A percentile compares a stretch with the other conserved stretches of the same genome.
Conservation (phyloP, 2,113 vertebrate species). For the pig (Sus scrofa) region DNA sequence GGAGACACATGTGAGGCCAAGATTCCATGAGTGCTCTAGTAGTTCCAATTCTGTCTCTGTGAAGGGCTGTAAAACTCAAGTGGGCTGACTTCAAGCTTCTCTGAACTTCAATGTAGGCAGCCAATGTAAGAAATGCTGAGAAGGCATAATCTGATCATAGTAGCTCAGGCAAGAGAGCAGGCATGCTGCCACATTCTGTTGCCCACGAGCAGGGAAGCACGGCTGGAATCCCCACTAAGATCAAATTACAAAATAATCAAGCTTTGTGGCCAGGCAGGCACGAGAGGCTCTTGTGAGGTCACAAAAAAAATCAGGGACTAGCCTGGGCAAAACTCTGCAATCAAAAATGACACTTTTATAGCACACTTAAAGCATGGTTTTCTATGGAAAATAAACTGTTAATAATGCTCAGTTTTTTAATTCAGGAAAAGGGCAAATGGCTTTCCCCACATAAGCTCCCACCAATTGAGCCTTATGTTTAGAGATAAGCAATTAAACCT, state of each 20-base stretch:
- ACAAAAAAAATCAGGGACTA: conserved; percentile 66
- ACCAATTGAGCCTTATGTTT: conserved; percentile 68
- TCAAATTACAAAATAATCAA: conserved; percentile 75
- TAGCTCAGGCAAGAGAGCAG: conserved; percentile 65
- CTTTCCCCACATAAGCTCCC: conserved; percentile 8
- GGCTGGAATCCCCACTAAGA: conserved; percentile 71
- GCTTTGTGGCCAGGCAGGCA: conserved; percentile 63
- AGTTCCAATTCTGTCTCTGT: conserved; percentile 34
- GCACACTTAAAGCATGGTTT: conserved; percentile 2
- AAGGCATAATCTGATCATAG: conserved; percentile 71
- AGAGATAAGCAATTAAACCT: conserved; percentile 74
- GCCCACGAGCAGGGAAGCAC: conserved; percentile 49
- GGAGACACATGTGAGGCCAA: not conserved
- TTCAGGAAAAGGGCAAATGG: conserved; percentile 63
- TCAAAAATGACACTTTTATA: conserved; percentile 60
- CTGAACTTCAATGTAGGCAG: conserved; percentile 67
- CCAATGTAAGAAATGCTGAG: conserved; percentile 74
- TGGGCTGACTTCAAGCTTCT: conserved; percentile 62
- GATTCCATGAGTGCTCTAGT: not conserved
- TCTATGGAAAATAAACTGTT: conserved; percentile 69
- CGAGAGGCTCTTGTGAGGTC: conserved; percentile 65
- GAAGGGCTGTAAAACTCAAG: conserved; percentile 59
- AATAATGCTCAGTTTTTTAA: conserved; percentile 55
- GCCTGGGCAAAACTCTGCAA: conserved; percentile 42
- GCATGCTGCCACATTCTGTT: conserved; percentile 69